phyloP scores from a whole-genome alignment of 1,140 invertebrate genomes.

The Metaphire vulgaris region DNA sequence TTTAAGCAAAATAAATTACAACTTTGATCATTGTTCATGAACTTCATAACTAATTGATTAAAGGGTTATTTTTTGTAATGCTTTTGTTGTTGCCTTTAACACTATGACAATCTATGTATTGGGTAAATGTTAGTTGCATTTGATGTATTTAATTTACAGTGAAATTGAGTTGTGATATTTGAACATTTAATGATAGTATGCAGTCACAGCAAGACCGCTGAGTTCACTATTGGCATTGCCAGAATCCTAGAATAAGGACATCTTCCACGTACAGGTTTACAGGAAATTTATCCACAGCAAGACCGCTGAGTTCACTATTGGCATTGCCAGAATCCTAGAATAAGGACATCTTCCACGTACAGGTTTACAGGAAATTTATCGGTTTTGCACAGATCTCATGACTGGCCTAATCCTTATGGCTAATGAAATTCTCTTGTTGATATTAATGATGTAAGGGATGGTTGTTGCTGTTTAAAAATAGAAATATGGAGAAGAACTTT shows the following conservation, averaged over 20 bases:
- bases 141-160: neutral
- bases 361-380: too few species aligned
- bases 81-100: neutral
- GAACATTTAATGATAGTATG: too few species aligned
- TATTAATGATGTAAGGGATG: neutral
- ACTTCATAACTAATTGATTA: neutral
- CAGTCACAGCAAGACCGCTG: too few species aligned
- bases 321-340: too few species aligned
- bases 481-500: constrained; percentile 62
- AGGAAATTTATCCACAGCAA: too few species aligned
- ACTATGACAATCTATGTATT: neutral
- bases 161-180: neutral
- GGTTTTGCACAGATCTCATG: neutral
- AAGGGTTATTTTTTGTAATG: neutral
- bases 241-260: too few species aligned
- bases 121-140: neutral
- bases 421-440: neutral
- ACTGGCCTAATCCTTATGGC: neutral
- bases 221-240: too few species aligned
- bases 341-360: too few species aligned
- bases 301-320: too few species aligned
- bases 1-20: too few species aligned
- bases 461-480: constrained; percentile 31
- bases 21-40: too few species aligned
- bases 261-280: too few species aligned